A percentile compares a stretch with the other conserved stretches of the same genome.
These are phyloP conservation scores for Piscicola geometra DNA, from an alignment of 2,888 invertebrate species.

Conservation along the genomic window DNA sequence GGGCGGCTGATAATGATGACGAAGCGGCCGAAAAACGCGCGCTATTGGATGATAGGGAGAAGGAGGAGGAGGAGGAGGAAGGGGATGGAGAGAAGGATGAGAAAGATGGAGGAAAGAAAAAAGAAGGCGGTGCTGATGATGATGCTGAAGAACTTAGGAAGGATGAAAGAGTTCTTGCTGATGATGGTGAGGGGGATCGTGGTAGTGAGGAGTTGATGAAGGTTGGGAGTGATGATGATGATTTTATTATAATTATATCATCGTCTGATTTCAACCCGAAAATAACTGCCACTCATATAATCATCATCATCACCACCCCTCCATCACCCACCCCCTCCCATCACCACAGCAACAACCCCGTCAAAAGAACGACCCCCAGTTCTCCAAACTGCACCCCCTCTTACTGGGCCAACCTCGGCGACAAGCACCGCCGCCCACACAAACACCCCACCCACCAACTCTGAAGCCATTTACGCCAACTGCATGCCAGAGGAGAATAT, in stretches of 20 bases:
- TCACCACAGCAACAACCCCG: neutral
- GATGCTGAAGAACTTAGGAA: neutral
- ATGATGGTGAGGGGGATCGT: too few relatives aligned
- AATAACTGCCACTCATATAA: neutral
- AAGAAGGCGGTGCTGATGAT: neutral
- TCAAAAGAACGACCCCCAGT: too few relatives aligned
- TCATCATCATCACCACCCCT: neutral
- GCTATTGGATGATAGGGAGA: neutral
- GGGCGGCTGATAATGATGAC: neutral
- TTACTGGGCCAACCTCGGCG: neutral
- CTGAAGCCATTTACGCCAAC: slow-evolving; percentile 28
- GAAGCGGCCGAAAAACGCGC: too few relatives aligned
- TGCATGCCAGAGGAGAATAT: slow-evolving; percentile 23
- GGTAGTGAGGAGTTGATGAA: too few relatives aligned
- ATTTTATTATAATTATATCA: too few relatives aligned
- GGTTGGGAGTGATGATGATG: too few relatives aligned
- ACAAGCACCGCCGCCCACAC: neutral
- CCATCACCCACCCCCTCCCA: neutral
- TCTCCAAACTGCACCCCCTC: neutral
- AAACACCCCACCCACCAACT: neutral
- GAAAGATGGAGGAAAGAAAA: neutral
- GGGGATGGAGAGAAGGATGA: neutral
- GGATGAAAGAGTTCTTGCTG: too few relatives aligned
- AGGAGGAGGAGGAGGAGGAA: slow-evolving; percentile 6
- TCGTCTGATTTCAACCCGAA: too few relatives aligned